Base-by-base conservation (phyloP, 1,140 invertebrate genomes). In the Gonatopus flavifemur region DNA sequence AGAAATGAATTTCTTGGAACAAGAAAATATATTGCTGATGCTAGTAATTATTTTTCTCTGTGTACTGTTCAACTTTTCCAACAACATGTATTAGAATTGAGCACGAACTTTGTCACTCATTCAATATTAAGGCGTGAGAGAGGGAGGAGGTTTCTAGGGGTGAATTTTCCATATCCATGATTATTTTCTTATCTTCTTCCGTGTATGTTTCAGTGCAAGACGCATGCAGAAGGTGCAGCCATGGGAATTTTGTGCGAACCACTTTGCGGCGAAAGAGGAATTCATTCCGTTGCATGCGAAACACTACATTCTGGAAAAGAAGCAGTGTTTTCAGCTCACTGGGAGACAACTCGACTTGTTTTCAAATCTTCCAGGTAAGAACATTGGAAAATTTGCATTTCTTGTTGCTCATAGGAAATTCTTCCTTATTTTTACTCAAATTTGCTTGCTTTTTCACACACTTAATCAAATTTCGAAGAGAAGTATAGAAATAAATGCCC, bases 211-310 rank as follows among this genome's bases (percentile, higher is more conserved):
- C 67, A 86, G 84, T 86, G 84, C 61, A 66, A 71, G 24, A 66
- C 74, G 25, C 78, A 82, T 57, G 64, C 65, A 37, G 67, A 76
- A 49, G 79, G 80, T 7, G 48, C 71, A 38, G 82, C 81, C 3
- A 63, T 82, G 36, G 84, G 84, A 49, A 81, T 80, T 53, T 63
- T 86, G 8, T 86, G 84, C 60, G 70, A 73, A 12, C 77, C 81
- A 3, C 58, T 86, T 3, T 86, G 84, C 62, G 55, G 73, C 9
- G 70, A 78, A 45, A 69, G 72, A 40, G 75, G 76, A 5, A 77
- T 84, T 39, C 67, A 80, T 36, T 79, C 81, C 0, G 49, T 84
- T 3, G 77, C 77, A 3, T 86, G 83, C 52, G 79, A 84, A 53
- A 76, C 79, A 8, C 80, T 83, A 31, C 79, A 81, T 49, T 70